These are phyloP conservation scores for Limnothrissa miodon DNA, from an alignment of 2,113 vertebrate species.

Conservation along the genomic window DNA sequence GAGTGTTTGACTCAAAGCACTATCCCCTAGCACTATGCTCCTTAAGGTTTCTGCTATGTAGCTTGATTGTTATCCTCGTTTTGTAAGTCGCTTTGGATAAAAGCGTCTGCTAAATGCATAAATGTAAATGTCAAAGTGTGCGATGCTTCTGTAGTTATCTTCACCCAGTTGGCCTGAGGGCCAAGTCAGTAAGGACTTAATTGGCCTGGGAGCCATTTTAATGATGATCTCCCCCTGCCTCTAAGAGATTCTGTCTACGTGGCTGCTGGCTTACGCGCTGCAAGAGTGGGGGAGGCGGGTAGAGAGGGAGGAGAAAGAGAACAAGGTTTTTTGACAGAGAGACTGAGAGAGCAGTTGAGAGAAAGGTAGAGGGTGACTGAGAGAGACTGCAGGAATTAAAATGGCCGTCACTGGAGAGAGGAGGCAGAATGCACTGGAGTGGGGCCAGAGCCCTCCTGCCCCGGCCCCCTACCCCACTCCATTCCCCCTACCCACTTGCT, in stretches of 20 bases:
- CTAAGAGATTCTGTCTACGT: constrained; percentile 6
- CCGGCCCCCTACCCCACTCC: constrained; percentile 37
- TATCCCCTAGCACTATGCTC: too few species aligned
- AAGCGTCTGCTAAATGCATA: too few species aligned
- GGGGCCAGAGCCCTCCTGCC: constrained; percentile 54
- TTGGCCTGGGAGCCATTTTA: constrained; percentile 11
- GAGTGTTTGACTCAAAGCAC: too few species aligned
- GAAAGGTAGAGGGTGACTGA: constrained; percentile 28
- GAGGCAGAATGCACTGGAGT: constrained; percentile 54
- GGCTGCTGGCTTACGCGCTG: not conserved
- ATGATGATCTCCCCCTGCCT: constrained; percentile 20
- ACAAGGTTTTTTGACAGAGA: not conserved
- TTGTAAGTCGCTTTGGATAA: too few species aligned
- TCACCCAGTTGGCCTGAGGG: not conserved
- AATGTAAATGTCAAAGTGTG: not conserved
- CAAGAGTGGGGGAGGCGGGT: not conserved
- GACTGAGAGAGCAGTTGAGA: not conserved
- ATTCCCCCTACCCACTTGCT: constrained; percentile 40
- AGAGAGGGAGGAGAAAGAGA: not conserved
- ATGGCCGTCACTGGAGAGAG: constrained; percentile 57
- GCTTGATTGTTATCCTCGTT: too few species aligned
- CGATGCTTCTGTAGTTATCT: not conserved
- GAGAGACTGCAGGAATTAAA: constrained; percentile 43
- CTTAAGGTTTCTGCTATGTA: too few species aligned
- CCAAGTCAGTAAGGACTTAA: constrained; percentile 19